Conservation (phyloP, 1,140 invertebrate species). For the Stenopsyche tienmushanensis region DNA sequence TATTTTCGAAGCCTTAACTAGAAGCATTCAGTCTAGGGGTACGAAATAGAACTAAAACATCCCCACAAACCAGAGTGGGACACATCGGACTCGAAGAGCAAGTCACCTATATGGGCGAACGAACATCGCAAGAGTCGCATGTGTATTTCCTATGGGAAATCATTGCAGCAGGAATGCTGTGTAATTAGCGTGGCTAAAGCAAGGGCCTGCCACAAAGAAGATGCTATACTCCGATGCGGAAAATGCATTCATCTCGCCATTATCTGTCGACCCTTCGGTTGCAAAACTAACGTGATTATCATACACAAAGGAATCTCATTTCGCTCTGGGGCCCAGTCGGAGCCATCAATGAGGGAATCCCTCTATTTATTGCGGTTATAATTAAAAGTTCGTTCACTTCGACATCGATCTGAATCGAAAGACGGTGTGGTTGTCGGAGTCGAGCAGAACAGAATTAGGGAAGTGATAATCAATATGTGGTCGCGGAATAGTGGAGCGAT, state of each 20-base stretch:
- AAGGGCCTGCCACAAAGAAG: conserved; percentile 15
- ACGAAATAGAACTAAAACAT: conserved; percentile 20
- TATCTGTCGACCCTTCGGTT: conserved; percentile 3
- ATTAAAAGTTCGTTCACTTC: too few species aligned
- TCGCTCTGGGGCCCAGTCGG: too few species aligned
- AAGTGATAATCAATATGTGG: too few species aligned
- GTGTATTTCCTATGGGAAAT: conserved; percentile 41
- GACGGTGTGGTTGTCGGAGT: too few species aligned
- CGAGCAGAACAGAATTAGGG: too few species aligned
- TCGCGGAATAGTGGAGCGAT: too few species aligned
- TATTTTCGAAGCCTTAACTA: conserved; percentile 10
- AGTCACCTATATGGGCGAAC: conserved; percentile 14
- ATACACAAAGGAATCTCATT: too few species aligned
- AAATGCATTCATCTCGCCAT: conserved; percentile 9
- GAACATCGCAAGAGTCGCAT: conserved; percentile 17
- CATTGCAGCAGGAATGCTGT: conserved; percentile 36
- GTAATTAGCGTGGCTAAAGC: conserved; percentile 39
- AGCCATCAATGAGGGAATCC: too few species aligned
- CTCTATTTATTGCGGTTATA: too few species aligned
- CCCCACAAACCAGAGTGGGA: background rate
- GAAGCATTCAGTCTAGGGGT: background rate
- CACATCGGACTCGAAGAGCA: background rate
- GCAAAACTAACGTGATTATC: too few species aligned
- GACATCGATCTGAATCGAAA: too few species aligned
- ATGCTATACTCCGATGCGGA: conserved; percentile 8